phyloP scores from a whole-genome alignment of 2,797 vertebrate species.

The Synaphobranchus kaupii region DNA sequence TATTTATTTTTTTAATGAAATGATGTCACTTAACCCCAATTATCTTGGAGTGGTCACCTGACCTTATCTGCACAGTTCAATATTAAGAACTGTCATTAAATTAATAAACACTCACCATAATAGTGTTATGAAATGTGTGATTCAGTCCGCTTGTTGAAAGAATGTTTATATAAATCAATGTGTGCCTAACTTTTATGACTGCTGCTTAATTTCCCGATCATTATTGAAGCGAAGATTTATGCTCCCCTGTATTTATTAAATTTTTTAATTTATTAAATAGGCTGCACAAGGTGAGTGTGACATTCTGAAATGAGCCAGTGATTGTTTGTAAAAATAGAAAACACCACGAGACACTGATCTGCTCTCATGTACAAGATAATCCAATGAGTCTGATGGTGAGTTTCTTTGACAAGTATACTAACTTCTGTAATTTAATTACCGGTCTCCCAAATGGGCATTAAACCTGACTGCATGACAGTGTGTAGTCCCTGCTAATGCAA shows the following conservation, averaged over 20 bases:
- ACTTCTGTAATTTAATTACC: too few species aligned
- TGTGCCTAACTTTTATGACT: background rate
- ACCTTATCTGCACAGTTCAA: background rate
- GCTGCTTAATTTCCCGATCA: background rate
- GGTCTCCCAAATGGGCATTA: too few species aligned
- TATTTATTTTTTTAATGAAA: background rate
- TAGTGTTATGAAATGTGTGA: slow-evolving; percentile 10
- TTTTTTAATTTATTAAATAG: background rate
- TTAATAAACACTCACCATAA: background rate
- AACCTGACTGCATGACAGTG: too few species aligned
- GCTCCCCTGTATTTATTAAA: background rate
- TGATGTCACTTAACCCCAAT: background rate
- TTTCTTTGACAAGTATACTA: too few species aligned
- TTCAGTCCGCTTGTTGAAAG: background rate
- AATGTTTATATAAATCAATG: background rate
- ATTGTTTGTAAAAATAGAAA: background rate
- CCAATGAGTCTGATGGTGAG: too few species aligned
- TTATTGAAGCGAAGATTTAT: background rate
- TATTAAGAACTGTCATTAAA: slow-evolving; percentile 10
- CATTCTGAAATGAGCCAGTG: background rate
- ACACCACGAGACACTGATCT: too few species aligned
- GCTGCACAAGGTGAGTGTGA: background rate
- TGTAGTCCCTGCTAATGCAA: too few species aligned
- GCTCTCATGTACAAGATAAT: too few species aligned
- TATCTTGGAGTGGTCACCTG: background rate